phyloP scores from a whole-genome alignment of 2,888 invertebrate species.

The Netelia fuscicornis region DNA sequence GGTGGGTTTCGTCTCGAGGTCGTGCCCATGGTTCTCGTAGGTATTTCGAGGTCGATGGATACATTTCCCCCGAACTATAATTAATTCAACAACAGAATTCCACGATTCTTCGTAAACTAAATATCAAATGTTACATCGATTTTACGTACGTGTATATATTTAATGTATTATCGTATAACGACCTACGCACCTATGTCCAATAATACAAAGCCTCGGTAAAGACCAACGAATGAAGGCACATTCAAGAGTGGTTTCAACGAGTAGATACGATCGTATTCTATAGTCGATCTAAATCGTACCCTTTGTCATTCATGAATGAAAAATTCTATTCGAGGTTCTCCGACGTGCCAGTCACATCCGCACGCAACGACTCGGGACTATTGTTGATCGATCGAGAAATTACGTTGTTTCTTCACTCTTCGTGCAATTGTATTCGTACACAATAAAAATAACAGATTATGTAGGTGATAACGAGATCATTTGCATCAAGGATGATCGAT shows the following conservation, averaged over 20 bases:
- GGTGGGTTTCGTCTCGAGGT: no score
- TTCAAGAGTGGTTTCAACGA: slow-evolving; percentile 13
- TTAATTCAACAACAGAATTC: no score
- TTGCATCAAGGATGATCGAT: no score
- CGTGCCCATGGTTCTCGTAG: no score
- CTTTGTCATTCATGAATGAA: slow-evolving; percentile 37
- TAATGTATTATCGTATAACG: background rate
- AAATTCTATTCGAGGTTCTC: slow-evolving; percentile 3
- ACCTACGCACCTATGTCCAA: background rate
- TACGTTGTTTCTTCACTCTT: background rate
- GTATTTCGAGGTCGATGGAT: no score
- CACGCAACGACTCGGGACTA: slow-evolving; percentile 26
- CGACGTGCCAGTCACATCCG: slow-evolving; percentile 1
- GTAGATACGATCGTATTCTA: slow-evolving; percentile 26
- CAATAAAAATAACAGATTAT: background rate
- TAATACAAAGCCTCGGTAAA: background rate
- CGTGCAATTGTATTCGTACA: background rate
- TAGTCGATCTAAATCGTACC: slow-evolving; percentile 5
- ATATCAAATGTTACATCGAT: no score
- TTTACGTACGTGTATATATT: background rate
- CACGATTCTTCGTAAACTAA: no score
- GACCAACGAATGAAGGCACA: background rate
- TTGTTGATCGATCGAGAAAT: slow-evolving; percentile 5
- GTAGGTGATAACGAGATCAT: background rate
- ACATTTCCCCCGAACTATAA: no score